Evolutionary conservation across 2,888 invertebrate genomes (phyloP), one percentile per base, ranked within the genome.

Genomic region (Lasiommata megera): DNA sequence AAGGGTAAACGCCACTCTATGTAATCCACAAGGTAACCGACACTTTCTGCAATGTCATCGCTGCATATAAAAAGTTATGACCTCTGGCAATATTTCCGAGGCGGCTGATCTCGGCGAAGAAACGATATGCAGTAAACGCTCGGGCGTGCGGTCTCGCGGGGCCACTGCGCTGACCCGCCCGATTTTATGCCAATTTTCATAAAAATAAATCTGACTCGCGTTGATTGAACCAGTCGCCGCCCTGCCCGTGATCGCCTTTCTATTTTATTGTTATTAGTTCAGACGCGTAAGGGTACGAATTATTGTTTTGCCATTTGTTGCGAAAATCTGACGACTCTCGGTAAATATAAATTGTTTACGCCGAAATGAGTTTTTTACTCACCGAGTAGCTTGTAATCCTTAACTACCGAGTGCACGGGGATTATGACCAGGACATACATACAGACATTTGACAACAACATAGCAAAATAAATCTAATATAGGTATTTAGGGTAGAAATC

Each of bases 171-270:
- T 88, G 89, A 88, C 88, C 90, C 90, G 80, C 77, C 78, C 83
- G 84, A 82, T 84, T 90, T 89, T 89, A 90, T 90, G 88, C 90
- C 89, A 90, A 90, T 90, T 88, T 90, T 90, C 90, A 90, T 90
- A 90, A 90, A 90, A 90, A 90, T 90, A 90, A 90, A 90, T 90
- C 90, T 84, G 89, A 81, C 78, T 82, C 78, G 77, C 82, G 85
- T 84, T 90, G 90, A 90, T 90, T 90, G 90, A 90, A 90, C 89
- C 88, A 87, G 88, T 88, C 88, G 77, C 82, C 88, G 67, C 71
- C 80, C 82, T 76, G 77, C 74, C 78, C 79, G 82, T 80, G 84
- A 84, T 84, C 84, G 88, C 82, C 84, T 84, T 82, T 87, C 89
- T 88, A 87, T 88, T 90, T 90, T 90, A 90, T 90, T 90, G 89